phyloP scores from a whole-genome alignment of 2,113 vertebrate genomes.

The Protomyctophum bolini region DNA sequence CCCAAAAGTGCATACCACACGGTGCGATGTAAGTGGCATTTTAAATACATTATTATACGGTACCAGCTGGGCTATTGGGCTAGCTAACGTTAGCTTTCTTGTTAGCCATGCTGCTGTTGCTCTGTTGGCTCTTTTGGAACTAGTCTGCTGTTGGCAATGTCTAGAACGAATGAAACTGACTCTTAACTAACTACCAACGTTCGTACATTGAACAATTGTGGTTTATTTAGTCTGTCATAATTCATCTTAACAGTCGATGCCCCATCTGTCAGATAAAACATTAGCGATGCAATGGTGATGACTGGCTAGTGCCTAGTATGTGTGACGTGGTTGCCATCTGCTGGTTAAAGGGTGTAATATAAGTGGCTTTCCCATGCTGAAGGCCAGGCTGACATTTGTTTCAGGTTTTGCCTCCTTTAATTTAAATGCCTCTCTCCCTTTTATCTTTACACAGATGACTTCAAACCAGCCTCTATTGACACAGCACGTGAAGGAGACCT shows the following conservation, averaged over 20 bases:
- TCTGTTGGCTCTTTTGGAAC: background rate
- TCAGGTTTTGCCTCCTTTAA: too few species aligned
- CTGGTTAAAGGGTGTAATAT: conserved; percentile 14
- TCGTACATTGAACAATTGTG: background rate
- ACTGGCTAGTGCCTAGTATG: background rate
- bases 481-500: conserved; percentile 94
- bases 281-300: conserved; percentile 36
- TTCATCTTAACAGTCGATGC: background rate
- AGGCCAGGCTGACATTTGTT: too few species aligned
- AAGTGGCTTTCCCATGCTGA: too few species aligned
- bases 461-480: conserved; percentile 98
- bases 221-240: rapidly evolving
- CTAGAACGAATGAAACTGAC: background rate
- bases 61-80: background rate
- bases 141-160: rapidly evolving
- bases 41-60: conserved; percentile 2
- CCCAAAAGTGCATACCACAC: conserved; percentile 94
- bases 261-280: conserved; percentile 33
- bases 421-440: background rate
- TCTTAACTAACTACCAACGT: background rate
- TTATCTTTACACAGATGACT: conserved; percentile 87
- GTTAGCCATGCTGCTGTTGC: background rate
- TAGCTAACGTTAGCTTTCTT: conserved; percentile 45
- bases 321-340: conserved; percentile 44
- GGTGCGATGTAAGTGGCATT: conserved; percentile 89